phyloP scores from a whole-genome alignment of 2,797 vertebrate species.

The Echiichthys vipera region DNA sequence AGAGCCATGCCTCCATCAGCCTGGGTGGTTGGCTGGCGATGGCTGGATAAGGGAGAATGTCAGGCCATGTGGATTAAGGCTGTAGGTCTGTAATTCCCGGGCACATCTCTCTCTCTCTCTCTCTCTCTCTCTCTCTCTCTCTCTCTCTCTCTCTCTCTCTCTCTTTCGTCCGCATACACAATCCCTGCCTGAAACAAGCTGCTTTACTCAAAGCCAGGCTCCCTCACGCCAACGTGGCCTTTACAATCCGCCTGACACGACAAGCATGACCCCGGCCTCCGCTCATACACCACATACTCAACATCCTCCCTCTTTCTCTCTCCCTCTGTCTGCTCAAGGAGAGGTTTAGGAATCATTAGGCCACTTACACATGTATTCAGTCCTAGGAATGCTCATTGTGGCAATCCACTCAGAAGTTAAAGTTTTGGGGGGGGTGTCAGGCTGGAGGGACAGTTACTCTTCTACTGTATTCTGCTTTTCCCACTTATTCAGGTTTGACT shows the following conservation, averaged over 20 bases:
- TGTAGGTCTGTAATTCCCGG: conserved; percentile 74
- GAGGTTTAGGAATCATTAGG: conserved; percentile 77
- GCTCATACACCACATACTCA: conserved; percentile 2
- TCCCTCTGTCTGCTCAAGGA: conserved; percentile 43
- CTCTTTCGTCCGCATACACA: conserved; percentile 66
- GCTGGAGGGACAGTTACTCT: conserved; percentile 28
- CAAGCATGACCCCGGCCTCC: conserved; percentile 61
- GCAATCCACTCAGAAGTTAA: conserved; percentile 60
- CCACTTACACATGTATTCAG: conserved; percentile 78
- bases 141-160: conserved; percentile 14
- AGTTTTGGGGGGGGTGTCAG: conserved; percentile 38
- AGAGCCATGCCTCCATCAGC: conserved; percentile 60
- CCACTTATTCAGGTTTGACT: conserved; percentile 18
- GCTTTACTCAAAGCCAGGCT: conserved; percentile 79
- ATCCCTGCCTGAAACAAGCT: conserved; percentile 83
- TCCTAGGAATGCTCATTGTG: conserved; percentile 67
- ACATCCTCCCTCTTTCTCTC: background rate
- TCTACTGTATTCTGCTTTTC: conserved; percentile 24
- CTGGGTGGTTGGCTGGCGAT: conserved; percentile 60
- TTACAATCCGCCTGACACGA: conserved; percentile 78
- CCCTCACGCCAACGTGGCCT: conserved; percentile 66
- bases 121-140: conserved; percentile 19
- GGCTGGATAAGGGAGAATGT: conserved; percentile 76
- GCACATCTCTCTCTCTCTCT: conserved; percentile 56
- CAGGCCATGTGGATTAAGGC: conserved; percentile 82